Percentiles rank a stretch among this genome's conserved stretches.
phyloP scores from a whole-genome alignment of 2,888 invertebrate genomes.

The Ectemnius lituratus region DNA sequence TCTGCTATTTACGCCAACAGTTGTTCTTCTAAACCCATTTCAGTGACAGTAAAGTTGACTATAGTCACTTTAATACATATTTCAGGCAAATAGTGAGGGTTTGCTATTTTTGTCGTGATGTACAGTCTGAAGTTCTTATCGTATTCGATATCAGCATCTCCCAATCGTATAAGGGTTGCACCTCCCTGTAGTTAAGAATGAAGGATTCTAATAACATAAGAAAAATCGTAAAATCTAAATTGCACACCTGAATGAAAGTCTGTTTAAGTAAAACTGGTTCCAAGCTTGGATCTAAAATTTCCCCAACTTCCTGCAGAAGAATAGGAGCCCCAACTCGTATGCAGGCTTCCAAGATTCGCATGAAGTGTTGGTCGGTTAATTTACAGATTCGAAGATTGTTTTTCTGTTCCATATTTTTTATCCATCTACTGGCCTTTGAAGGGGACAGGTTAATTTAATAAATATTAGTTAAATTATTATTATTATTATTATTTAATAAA shows the following conservation, averaged over 20 bases:
- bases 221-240: not conserved
- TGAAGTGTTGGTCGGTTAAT: constrained; percentile 86
- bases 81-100: constrained; percentile 96
- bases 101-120: constrained; percentile 93
- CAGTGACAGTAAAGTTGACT: constrained; percentile 95
- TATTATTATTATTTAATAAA: not conserved
- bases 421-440: constrained; percentile 93
- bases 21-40: constrained; percentile 94
- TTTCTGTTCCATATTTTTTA: constrained; percentile 90
- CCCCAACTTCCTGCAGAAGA: constrained; percentile 92
- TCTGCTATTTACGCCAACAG: constrained; percentile 84
- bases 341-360: constrained; percentile 88
- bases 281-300: constrained; percentile 91
- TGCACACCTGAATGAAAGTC: constrained; percentile 84
- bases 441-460: not conserved
- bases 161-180: constrained; percentile 88
- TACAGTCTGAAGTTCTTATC: constrained; percentile 91
- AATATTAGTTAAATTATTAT: too few relatives aligned
- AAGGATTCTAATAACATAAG: not conserved
- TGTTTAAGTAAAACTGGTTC: constrained; percentile 90
- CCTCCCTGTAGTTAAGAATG: constrained; percentile 81
- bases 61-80: constrained; percentile 95
- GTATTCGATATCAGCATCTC: constrained; percentile 94
- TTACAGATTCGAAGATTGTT: constrained; percentile 89
- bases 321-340: constrained; percentile 92